Base-by-base conservation (phyloP, 2,888 invertebrate genomes). In the Fissipunctia ypsillon region DNA sequence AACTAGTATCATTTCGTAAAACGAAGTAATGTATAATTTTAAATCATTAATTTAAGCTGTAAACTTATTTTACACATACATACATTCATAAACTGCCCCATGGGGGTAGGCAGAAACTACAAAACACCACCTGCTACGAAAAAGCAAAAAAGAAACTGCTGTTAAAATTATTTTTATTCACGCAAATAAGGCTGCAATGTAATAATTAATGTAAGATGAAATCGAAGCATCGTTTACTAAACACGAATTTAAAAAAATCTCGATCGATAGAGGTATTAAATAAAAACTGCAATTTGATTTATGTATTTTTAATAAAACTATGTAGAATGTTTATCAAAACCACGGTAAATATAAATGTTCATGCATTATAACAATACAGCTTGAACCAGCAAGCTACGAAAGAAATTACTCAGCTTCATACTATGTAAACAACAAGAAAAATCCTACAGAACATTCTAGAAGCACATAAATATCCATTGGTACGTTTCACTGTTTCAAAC, bases 361-460 rank as follows among this genome's bases (percentile, higher is more conserved):
- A n/a, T n/a, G 2, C 9, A 56, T 2, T 59, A 31, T n/a, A 50
- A 50, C 41, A 50, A 25, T 22, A 43, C 4, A 22, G 7, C 59
- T 31, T 31, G 22, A 25, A 57, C 16, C 10, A 56, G 22, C 54
- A 4, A 45, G 16, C 22, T 22, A 16, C 0, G 12, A 45, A 71
- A 22, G 1, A 71, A 54, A 71, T 9, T 43, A 45, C 16, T 25
- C 38, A 31, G 25, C 16, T 5, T 38, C 9, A 16, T 4, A n/a
- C 57, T 14, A 41, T 41, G 31, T 50, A 60, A 74, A 60, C 31
- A 16, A 25, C 0, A 3, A 45, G n/a, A 16, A 3, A 48, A 57
- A 41, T 41, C 9, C 7, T 22, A n/a, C 6, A 50, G 59, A 59
- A 74, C 41, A 31, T 48, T 59, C 74, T 50, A 72, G 74, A 57